Evolutionary conservation across 2,888 invertebrate genomes (phyloP).

Genomic region (Caenorhabditis imperialis): DNA sequence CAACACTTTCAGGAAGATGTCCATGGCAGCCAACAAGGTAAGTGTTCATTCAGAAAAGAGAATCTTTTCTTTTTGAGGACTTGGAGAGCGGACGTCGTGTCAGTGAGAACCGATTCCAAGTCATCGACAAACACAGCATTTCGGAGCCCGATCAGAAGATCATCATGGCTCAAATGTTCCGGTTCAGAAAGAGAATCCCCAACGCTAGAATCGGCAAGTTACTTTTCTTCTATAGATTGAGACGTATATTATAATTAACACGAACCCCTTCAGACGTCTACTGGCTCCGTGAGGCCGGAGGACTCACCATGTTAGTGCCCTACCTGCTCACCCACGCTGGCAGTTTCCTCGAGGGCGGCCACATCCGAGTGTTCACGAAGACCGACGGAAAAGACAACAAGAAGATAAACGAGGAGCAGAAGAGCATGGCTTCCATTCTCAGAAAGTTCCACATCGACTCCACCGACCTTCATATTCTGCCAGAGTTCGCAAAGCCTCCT

Average conservation of each 20-base stretch:
- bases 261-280: slow-evolving; percentile 45
- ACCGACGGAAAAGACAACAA: slow-evolving; percentile 42
- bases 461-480: slow-evolving; percentile 50
- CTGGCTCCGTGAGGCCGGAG: slow-evolving; percentile 56
- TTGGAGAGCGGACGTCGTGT: slow-evolving; percentile 14
- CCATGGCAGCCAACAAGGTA: slow-evolving; percentile 48
- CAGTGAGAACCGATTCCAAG: slow-evolving; percentile 36
- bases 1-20: slow-evolving; percentile 50
- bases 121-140: slow-evolving; percentile 42
- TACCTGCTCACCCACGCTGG: slow-evolving; percentile 48
- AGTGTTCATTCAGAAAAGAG: no score
- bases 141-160: slow-evolving; percentile 43
- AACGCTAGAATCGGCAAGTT: slow-evolving; percentile 48
- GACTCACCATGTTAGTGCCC: slow-evolving; percentile 52
- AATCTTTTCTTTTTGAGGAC: slow-evolving; percentile 28
- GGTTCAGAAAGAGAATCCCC: slow-evolving; percentile 42
- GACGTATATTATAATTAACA: not conserved
- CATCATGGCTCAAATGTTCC: slow-evolving; percentile 51
- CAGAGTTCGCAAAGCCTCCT: slow-evolving; percentile 46
- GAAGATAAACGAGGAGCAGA: slow-evolving; percentile 57
- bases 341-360: slow-evolving; percentile 51
- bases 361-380: slow-evolving; percentile 54
- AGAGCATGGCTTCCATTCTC: slow-evolving; percentile 49
- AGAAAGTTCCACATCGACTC: slow-evolving; percentile 54
- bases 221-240: not conserved